Evolutionary conservation across 2,113 vertebrate species (phyloP), one percentile per base, ranked within the genome.

Genomic region (Actenoides hombroni): DNA sequence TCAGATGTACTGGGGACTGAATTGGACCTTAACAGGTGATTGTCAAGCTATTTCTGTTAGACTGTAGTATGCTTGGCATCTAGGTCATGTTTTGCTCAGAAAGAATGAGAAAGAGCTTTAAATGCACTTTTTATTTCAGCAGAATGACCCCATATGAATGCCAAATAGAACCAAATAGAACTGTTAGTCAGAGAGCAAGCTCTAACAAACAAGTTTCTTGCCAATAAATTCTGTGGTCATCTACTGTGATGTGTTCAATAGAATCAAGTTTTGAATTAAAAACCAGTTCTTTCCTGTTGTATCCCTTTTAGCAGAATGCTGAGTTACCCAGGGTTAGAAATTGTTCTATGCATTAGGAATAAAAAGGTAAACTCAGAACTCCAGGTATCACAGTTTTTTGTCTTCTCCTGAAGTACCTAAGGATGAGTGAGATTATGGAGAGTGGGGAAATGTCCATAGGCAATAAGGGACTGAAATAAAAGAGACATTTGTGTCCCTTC

Each of bases 201-300:
- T 96, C 80, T 80, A 91, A 97, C 94, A 97, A 97, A 96, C 96
- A 97, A 93, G 76, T 65, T 65, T 73, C 92, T 96, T 97, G 94
- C 97, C 97, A 98, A 97, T 97, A 97, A 92, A 96, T 97, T 96
- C 95, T 88, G 87, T 97, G 94, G 71, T 85, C 89, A 96, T 93
- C 82, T 93, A 88, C 63, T 84, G 48, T 77, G 90, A 94, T 95
- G 83, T 92, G 80, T 88, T 97, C 88, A 94, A 81, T 83, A 93
- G 73, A 46, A 95, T 88, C 69, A 91, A 48, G 94, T 85, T 97
- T 82, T 79, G 82, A 97, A 97, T 98, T 97, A 96, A 97, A 97
- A 94, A 8, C 1, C 73, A 70, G 63, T 40, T 71, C 53, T 90
- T 96, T 96, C 85, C 71, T 91, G 29, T 94, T 97, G 93, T 84